Evolutionary conservation across 92 coral and sea anemone genomes (phyloP), one percentile per base, ranked within the genome.

Genomic region (Montipora capitata): DNA sequence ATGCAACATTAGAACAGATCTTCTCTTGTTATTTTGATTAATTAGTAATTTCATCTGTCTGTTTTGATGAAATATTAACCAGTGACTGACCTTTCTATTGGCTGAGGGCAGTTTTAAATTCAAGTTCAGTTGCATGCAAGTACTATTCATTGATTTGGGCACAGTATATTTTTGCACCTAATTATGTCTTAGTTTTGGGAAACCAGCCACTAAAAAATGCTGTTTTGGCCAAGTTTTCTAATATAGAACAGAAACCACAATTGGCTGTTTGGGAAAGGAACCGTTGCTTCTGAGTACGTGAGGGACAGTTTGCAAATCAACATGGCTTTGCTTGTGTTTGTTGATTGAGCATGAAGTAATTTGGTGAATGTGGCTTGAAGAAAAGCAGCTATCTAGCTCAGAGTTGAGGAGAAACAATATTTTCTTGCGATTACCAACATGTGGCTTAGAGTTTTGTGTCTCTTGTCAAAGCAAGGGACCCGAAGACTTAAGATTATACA

Each of bases 81-180:
- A 45, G 76, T 56, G 54, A 7, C 51, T 67, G 74, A 11, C 17
- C 16, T 56, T 90, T 63, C 79, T 68, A 95, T 95, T 95, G 98
- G 98, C 82, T 93, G 78, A 57, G 15, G 82, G 27, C 82, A 68
- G 65, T 93, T 90, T 83, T 80, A 90, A 95, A 95, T 95, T 88
- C 87, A 87, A 85, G 87, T 86, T 93, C 91, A 84, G 94, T 90
- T 93, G 75, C 88, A 88, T 93, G 94, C 86, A 86, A 58, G 77
- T 74, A 54, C 58, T 72, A 83, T 43, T 83, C 43, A 73, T 68
- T 81, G 61, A 68, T 20, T 72, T 43, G 45, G 56, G 70, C 79
- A n/a, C n/a, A 15, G 62, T 41, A 83, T 57, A 72, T 72, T 18
- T 59, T 45, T 18, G 79, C 79, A 72, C 80, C 87, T 81, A 76